Evolutionary conservation across 2,888 invertebrate species (phyloP).

Genomic region (Drosophila putrida): DNA sequence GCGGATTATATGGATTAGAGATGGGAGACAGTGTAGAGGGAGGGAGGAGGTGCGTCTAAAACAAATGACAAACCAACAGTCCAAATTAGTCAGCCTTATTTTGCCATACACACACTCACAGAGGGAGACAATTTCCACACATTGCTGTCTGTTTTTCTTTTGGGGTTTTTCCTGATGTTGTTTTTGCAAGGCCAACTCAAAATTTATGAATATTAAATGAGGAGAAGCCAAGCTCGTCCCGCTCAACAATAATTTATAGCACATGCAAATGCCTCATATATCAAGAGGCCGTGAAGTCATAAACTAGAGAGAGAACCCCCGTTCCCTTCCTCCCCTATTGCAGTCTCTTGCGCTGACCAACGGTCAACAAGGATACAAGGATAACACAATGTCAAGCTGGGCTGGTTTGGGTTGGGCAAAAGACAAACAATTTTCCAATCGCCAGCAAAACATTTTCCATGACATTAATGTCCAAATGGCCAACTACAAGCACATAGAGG

Average conservation of each 20-base stretch:
- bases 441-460: conserved; percentile 70
- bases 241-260: conserved; percentile 66
- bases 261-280: conserved; percentile 78
- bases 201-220: conserved; percentile 80
- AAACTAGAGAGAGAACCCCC: conserved; percentile 30
- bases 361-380: conserved; percentile 62
- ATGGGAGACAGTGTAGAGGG: background rate
- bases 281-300: conserved; percentile 71
- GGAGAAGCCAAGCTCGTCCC: conserved; percentile 47
- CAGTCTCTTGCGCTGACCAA: conserved; percentile 9
- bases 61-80: conserved; percentile 68
- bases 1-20: conserved; percentile 49
- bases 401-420: conserved; percentile 31
- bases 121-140: conserved; percentile 9
- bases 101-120: background rate
- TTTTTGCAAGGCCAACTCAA: conserved; percentile 42
- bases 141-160: conserved; percentile 33
- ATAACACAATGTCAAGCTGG: conserved; percentile 63
- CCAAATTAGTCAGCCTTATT: conserved; percentile 64
- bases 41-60: conserved; percentile 37
- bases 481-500: conserved; percentile 26
- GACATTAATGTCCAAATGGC: conserved; percentile 70
- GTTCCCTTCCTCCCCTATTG: background rate
- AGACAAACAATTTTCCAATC: conserved; percentile 77
- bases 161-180: conserved; percentile 10